Base-by-base conservation (phyloP, 2,888 invertebrate genomes). In the Sylvicola fuscatus region DNA sequence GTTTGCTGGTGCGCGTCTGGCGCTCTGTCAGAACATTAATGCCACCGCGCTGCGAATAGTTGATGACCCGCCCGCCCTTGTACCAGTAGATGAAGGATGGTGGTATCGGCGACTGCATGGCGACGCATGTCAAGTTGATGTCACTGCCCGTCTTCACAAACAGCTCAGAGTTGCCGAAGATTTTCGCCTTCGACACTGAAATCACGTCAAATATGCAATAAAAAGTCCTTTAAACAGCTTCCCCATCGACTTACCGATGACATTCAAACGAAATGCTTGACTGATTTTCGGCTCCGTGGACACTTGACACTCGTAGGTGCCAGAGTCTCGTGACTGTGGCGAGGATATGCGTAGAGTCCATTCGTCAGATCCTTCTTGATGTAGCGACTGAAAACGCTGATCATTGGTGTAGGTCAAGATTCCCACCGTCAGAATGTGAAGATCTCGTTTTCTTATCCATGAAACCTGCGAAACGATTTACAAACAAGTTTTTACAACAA, bases 181-280 rank as follows among this genome's bases (percentile, higher is more conserved):
- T 87, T 65, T 81, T 80, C 45, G 87, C 86, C 58, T 80, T 80
- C 48, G 86, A 84, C 54, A 86, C 87, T 87, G n/a, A n/a, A n/a
- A n/a, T n/a, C n/a, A n/a, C n/a, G n/a, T n/a, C n/a, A n/a, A n/a
- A n/a, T n/a, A n/a, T n/a, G n/a, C n/a, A n/a, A n/a, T n/a, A n/a
- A n/a, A n/a, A n/a, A n/a, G n/a, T n/a, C 21, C 8, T 8, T 6
- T 21, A 21, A 21, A 21, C 21, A 21, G 4, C 4, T 21, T 21
- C 21, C 5, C 21, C 21, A 21, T 21, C 8, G 8, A 21, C 76
- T 66, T 54, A 76, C 76, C 74, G 42, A 76, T 72, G 46, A 77
- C 75, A 48, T 65, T 72, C 42, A 77, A 63, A 45, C 67, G 68
- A 53, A 72, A 77, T 45, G 72, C 73, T 54, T 70, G 70, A 51